phyloP scores from a whole-genome alignment of 1,140 invertebrate genomes.

The Battus philenor region DNA sequence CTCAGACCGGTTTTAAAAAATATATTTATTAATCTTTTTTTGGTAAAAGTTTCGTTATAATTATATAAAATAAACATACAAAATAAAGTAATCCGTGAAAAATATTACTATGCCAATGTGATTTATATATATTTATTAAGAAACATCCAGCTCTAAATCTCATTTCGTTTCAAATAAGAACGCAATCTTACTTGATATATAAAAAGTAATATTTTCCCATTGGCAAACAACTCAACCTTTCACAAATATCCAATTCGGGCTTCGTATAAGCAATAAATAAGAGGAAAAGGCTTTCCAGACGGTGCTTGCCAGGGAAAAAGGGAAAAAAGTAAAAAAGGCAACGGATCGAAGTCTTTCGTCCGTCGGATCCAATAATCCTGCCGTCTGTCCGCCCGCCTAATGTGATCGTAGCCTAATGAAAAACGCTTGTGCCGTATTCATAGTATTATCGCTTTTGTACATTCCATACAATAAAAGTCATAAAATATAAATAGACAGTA shows the following conservation, averaged over 20 bases:
- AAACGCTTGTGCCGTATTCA: conserved; percentile 45
- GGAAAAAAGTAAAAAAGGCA: conserved; percentile 49
- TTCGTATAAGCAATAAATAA: conserved; percentile 75
- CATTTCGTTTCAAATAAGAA: conserved; percentile 35
- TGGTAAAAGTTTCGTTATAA: no score
- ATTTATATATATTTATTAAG: no score
- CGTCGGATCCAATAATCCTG: conserved; percentile 72
- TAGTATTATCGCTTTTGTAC: no score
- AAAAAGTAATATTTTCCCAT: conserved; percentile 56
- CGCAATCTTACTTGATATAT: conserved; percentile 24
- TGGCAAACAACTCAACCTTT: conserved; percentile 59
- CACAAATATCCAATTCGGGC: conserved; percentile 71
- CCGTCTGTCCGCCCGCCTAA: conserved; percentile 70
- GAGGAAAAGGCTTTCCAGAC: conserved; percentile 72
- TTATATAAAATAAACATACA: no score
- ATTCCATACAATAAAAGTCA: no score
- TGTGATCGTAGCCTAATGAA: conserved; percentile 74
- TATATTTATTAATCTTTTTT: no score
- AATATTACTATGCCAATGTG: no score
- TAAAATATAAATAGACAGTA: no score
- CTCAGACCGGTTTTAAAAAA: no score
- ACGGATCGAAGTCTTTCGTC: conserved; percentile 70
- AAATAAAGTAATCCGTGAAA: no score
- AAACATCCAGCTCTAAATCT: conserved; percentile 8
- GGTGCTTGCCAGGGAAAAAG: conserved; percentile 38